These are phyloP conservation scores for Pocillopora damicornis DNA, from an alignment of 64 coral and sea anemone species.

Conservation along the genomic window DNA sequence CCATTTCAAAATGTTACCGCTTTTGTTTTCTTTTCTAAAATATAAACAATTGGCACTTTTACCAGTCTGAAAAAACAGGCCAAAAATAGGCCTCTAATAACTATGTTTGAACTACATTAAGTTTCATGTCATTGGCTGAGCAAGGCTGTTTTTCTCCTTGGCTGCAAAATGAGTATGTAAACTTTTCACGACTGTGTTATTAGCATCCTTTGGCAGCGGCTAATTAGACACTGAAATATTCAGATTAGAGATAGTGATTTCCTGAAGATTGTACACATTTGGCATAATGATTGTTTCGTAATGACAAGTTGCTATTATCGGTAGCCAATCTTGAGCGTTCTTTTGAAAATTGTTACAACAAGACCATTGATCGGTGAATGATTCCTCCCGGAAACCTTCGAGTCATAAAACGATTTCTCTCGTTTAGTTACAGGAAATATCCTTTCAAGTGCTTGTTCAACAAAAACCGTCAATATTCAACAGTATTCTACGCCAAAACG, in stretches of 20 bases:
- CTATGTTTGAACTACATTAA: neutral
- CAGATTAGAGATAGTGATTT: neutral
- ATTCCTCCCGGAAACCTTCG: neutral
- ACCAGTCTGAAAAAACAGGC: neutral
- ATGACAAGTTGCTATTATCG: constrained; percentile 23
- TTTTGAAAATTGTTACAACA: neutral
- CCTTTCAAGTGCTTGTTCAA: neutral
- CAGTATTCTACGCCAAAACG: neutral
- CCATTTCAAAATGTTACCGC: neutral
- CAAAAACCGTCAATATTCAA: neutral
- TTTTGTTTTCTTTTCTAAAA: neutral
- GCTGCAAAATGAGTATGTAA: neutral
- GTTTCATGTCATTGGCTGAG: neutral
- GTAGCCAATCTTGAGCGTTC: neutral
- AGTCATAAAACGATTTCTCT: neutral
- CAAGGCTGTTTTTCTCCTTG: neutral
- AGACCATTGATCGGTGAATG: neutral
- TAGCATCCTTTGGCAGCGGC: neutral
- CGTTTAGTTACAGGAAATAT: neutral
- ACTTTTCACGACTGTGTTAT: neutral
- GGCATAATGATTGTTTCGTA: neutral
- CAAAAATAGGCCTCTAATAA: neutral
- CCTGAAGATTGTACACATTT: constrained; percentile 7
- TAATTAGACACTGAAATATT: constrained; percentile 16
- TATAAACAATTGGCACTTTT: neutral